Percentiles rank a stretch among this genome's conserved stretches.
These are phyloP conservation scores for Halichoeres trimaculatus DNA, from an alignment of 2,113 vertebrate genomes.

Conservation along the genomic window DNA sequence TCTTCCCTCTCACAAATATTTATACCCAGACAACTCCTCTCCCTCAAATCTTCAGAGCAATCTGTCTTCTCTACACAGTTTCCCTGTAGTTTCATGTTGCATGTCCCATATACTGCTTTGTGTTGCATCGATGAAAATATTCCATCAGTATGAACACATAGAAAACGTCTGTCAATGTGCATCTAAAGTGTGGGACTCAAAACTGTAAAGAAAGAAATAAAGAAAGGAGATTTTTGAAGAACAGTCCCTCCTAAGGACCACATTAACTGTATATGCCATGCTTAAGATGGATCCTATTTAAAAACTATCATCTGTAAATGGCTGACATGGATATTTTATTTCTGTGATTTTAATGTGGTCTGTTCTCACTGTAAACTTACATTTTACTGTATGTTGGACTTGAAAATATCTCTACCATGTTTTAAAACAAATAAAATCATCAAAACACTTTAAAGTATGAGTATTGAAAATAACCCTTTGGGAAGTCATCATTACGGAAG, in stretches of 20 bases:
- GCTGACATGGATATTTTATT: slow-evolving; percentile 26
- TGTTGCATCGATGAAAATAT: slow-evolving; percentile 25
- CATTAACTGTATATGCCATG: slow-evolving; percentile 28
- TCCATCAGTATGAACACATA: slow-evolving; percentile 13
- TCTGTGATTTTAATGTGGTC: slow-evolving; percentile 40
- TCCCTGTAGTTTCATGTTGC: slow-evolving; percentile 34
- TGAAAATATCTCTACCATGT: slow-evolving; percentile 5
- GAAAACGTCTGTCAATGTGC: slow-evolving; percentile 26
- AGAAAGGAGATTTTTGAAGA: background rate
- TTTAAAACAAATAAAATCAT: slow-evolving; percentile 8
- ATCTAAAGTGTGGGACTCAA: background rate
- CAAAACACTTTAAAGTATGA: background rate
- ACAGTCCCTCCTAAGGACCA: slow-evolving; percentile 1
- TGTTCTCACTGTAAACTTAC: slow-evolving; percentile 14
- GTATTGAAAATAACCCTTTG: background rate
- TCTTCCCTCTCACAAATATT: background rate
- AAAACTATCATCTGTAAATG: slow-evolving; percentile 41
- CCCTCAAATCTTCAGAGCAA: background rate
- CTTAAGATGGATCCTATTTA: background rate
- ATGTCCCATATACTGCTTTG: slow-evolving; percentile 53
- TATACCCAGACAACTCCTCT: background rate
- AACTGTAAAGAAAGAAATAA: background rate
- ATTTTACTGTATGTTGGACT: slow-evolving; percentile 1
- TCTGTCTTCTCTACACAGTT: background rate
- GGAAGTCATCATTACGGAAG: background rate